phyloP scores from a whole-genome alignment of 2,888 invertebrate genomes.

The Amiota communis region DNA sequence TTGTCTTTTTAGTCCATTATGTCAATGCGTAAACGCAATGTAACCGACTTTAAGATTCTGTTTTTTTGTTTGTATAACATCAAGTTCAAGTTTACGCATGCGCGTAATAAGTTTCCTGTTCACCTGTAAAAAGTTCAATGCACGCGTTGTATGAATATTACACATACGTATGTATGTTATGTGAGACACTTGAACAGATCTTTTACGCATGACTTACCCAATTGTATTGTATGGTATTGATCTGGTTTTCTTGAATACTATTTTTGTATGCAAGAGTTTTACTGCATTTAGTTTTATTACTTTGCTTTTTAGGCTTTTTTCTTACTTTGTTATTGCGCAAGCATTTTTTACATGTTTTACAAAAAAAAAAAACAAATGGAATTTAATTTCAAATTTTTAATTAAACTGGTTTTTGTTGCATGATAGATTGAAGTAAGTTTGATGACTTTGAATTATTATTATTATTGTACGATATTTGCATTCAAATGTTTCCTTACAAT shows the following conservation, averaged over 20 bases:
- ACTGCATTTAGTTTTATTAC: background rate
- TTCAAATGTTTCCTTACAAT: no score
- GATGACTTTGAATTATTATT: slow-evolving; percentile 23
- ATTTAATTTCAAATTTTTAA: slow-evolving; percentile 4
- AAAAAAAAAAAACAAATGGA: slow-evolving; percentile 18
- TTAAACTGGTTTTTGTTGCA: slow-evolving; percentile 22
- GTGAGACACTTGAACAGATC: background rate
- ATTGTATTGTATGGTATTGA: background rate
- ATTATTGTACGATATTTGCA: background rate
- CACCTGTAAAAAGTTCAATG: slow-evolving; percentile 31
- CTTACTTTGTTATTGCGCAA: slow-evolving; percentile 9
- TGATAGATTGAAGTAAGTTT: background rate
- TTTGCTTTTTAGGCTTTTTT: slow-evolving; percentile 14
- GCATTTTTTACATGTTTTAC: slow-evolving; percentile 3
- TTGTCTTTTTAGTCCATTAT: background rate
- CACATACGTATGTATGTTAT: background rate
- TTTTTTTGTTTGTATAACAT: background rate
- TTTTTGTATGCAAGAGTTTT: background rate
- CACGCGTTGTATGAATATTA: slow-evolving; percentile 20
- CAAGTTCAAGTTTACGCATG: slow-evolving; percentile 37
- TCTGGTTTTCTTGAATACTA: background rate
- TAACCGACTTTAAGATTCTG: background rate
- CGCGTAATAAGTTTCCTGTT: slow-evolving; percentile 27
- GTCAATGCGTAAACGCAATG: slow-evolving; percentile 17
- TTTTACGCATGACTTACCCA: background rate